Percentiles rank a stretch among this genome's conserved stretches.
phyloP scores from a whole-genome alignment of 1,140 invertebrate species.

The Zaprionus capensis region DNA sequence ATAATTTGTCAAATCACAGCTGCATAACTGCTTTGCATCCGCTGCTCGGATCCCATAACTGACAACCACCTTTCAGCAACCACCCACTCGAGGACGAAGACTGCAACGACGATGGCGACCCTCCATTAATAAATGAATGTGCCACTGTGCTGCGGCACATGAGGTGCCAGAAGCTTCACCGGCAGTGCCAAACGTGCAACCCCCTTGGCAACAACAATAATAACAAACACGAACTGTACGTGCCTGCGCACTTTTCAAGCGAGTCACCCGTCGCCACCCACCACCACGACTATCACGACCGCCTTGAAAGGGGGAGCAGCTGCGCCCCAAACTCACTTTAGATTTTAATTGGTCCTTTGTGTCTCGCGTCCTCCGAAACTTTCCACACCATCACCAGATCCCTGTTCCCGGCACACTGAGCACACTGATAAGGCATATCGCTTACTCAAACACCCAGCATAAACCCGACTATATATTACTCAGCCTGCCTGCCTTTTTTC shows the following conservation, averaged over 20 bases:
- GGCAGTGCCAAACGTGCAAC: slow-evolving; percentile 42
- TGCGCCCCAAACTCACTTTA: slow-evolving; percentile 62
- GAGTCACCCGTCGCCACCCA: neutral
- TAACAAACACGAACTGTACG: slow-evolving; percentile 31
- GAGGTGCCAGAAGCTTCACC: slow-evolving; percentile 40
- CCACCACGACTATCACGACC: slow-evolving; percentile 3
- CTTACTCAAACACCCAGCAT: slow-evolving; percentile 42
- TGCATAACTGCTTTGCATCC: slow-evolving; percentile 13
- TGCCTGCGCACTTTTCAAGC: slow-evolving; percentile 40
- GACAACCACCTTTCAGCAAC: slow-evolving; percentile 65
- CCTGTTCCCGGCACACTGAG: slow-evolving; percentile 7
- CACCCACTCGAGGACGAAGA: slow-evolving; percentile 32
- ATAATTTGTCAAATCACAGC: slow-evolving; percentile 19
- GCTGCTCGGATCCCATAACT: slow-evolving; percentile 30
- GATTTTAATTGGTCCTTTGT: slow-evolving; percentile 82
- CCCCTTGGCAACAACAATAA: slow-evolving; percentile 34
- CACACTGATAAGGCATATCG: slow-evolving; percentile 49
- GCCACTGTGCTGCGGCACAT: slow-evolving; percentile 45
- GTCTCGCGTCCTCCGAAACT: slow-evolving; percentile 66
- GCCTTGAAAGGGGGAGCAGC: slow-evolving; percentile 18
- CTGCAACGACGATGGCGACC: slow-evolving; percentile 37
- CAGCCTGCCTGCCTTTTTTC: slow-evolving; percentile 29
- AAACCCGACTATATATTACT: slow-evolving; percentile 7
- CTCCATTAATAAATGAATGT: slow-evolving; percentile 78
- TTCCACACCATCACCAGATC: slow-evolving; percentile 18